A percentile compares a stretch with the other conserved stretches of the same genome.
Evolutionary conservation across 2,888 invertebrate species (phyloP).

Genomic region (Phortica magna): DNA sequence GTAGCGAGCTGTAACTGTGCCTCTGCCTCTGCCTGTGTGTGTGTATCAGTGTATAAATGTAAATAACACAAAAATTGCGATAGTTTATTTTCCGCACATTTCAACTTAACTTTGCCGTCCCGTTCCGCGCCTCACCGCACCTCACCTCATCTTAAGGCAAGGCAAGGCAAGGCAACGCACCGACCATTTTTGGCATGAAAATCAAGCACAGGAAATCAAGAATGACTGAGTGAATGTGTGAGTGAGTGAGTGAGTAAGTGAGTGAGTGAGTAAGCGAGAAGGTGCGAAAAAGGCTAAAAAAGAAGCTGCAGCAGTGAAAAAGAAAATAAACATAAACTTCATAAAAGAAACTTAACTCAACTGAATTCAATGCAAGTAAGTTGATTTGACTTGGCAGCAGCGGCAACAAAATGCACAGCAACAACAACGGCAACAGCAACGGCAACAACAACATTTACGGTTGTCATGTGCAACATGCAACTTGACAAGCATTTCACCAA

Average conservation of each 20-base stretch:
- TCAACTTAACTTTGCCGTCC: neutral
- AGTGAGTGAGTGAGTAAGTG: slow-evolving; percentile 12
- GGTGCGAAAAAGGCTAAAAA: neutral
- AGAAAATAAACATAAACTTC: slow-evolving; percentile 22
- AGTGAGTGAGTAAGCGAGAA: neutral
- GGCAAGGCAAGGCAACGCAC: neutral
- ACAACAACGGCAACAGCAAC: neutral
- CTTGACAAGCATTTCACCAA: slow-evolving; percentile 34
- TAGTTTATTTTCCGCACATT: neutral
- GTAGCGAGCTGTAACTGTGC: too few species aligned
- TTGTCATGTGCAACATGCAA: slow-evolving; percentile 31
- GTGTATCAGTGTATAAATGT: slow-evolving; percentile 4
- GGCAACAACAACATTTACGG: slow-evolving; percentile 7
- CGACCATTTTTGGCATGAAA: slow-evolving; percentile 3
- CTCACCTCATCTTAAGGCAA: too few species aligned
- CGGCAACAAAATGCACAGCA: neutral
- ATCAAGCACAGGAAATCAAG: neutral
- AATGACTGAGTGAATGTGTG: neutral
- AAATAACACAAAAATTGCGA: slow-evolving; percentile 9
- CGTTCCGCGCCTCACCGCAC: neutral
- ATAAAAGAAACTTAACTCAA: slow-evolving; percentile 17
- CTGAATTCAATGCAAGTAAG: neutral
- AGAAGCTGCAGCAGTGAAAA: neutral
- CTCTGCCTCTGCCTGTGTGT: neutral
- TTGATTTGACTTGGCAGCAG: neutral